Conservation (phyloP, 2,113 vertebrate species). For the Lanius collurio region DNA sequence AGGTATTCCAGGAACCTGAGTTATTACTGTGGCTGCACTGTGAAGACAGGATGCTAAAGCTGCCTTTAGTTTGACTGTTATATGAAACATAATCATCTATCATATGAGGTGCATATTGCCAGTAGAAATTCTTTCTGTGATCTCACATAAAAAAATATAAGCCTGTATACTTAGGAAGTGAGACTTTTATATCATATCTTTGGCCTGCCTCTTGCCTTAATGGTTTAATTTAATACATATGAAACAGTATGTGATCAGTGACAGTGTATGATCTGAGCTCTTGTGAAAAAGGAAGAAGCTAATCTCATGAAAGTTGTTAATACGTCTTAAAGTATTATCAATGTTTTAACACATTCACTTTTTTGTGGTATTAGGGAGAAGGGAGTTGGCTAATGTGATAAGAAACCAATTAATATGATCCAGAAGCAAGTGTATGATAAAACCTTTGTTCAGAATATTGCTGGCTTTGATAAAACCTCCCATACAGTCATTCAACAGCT, state of each 20-base stretch:
- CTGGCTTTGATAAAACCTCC: conserved; percentile 59
- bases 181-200: not conserved
- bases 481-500: conserved; percentile 32
- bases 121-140: not conserved
- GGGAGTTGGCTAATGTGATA: conserved; percentile 62
- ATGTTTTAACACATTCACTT: conserved; percentile 38
- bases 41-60: not conserved
- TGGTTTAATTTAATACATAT: conserved; percentile 48
- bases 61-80: not conserved
- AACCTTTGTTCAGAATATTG: conserved; percentile 49
- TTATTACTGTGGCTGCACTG: not conserved
- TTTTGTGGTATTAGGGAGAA: conserved; percentile 9
- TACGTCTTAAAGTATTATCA: conserved; percentile 63
- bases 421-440: conserved; percentile 59
- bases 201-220: conserved; percentile 16
- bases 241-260: not conserved
- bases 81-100: not conserved
- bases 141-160: not conserved
- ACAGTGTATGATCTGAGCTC: conserved; percentile 1
- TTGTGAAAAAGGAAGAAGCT: conserved; percentile 34
- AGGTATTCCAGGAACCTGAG: not conserved
- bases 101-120: not conserved
- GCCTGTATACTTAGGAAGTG: not conserved
- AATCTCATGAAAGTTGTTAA: conserved; percentile 60
- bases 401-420: conserved; percentile 68